Percentiles rank a stretch among this genome's conserved stretches.
These are phyloP conservation scores for Herminia tarsipennalis DNA, from an alignment of 2,888 invertebrate genomes.

Conservation along the genomic window DNA sequence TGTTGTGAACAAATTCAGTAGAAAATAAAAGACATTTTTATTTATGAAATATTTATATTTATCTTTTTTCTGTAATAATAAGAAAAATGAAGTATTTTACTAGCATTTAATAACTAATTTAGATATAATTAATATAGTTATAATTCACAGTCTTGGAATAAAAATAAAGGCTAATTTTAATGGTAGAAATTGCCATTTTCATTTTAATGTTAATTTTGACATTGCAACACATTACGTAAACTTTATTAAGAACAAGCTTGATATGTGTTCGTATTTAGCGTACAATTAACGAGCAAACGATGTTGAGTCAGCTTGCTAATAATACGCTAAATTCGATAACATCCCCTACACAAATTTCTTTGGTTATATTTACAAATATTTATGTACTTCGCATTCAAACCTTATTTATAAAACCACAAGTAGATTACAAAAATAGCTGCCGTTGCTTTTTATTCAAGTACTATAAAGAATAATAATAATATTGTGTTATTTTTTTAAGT, in stretches of 20 bases:
- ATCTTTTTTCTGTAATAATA: slow-evolving; percentile 41
- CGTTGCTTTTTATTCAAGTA: too few species aligned
- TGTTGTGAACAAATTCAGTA: too few species aligned
- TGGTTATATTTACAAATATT: slow-evolving; percentile 72
- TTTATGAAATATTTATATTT: slow-evolving; percentile 38
- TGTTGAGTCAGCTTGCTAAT: background rate
- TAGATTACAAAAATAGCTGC: slow-evolving; percentile 19
- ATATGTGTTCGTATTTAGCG: background rate
- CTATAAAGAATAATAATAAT: too few species aligned
- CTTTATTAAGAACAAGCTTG: slow-evolving; percentile 23
- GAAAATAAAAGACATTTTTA: slow-evolving; percentile 18
- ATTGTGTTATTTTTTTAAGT: background rate
- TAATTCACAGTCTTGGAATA: slow-evolving; percentile 67
- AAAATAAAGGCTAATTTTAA: slow-evolving; percentile 56
- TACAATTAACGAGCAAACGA: slow-evolving; percentile 1
- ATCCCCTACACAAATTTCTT: slow-evolving; percentile 66
- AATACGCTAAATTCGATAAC: background rate
- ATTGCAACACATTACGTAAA: slow-evolving; percentile 23
- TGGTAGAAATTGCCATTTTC: slow-evolving; percentile 31
- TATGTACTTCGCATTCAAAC: slow-evolving; percentile 44
- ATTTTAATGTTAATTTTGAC: slow-evolving; percentile 23
- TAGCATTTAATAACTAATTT: slow-evolving; percentile 44
- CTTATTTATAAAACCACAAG: slow-evolving; percentile 37
- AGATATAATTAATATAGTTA: slow-evolving; percentile 42
- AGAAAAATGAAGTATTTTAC: slow-evolving; percentile 41